A percentile compares a stretch with the other conserved stretches of the same genome.
Conservation (phyloP, 2,797 vertebrate genomes). For the Acanthis flammea region DNA sequence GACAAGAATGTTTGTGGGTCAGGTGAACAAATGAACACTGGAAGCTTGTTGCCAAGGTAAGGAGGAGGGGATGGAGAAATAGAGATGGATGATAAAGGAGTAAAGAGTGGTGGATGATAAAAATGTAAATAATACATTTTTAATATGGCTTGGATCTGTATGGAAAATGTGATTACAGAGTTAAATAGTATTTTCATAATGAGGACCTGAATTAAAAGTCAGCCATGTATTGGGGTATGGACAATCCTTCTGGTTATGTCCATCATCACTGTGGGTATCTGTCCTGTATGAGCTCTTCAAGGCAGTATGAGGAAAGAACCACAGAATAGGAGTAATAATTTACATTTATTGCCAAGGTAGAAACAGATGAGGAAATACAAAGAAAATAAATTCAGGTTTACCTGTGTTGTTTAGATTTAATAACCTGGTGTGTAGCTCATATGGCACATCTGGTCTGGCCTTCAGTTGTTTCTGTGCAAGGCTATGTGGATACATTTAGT, state of each 20-base stretch:
- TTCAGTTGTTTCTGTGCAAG: background rate
- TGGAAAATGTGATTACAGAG: background rate
- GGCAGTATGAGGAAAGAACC: background rate
- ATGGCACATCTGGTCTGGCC: background rate
- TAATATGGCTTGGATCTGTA: background rate
- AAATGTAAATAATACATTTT: background rate
- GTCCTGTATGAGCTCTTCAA: background rate
- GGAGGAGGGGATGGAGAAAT: background rate
- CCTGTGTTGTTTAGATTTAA: background rate
- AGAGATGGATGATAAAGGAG: background rate
- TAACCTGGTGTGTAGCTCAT: background rate
- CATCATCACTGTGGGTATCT: background rate
- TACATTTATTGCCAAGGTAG: background rate
- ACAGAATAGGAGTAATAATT: background rate
- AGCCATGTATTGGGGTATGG: background rate
- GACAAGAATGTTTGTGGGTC: background rate
- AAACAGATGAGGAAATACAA: background rate
- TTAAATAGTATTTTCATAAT: background rate
- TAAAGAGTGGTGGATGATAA: background rate
- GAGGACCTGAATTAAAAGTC: background rate
- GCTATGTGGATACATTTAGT: background rate
- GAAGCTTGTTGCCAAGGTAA: background rate
- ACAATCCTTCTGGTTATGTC: background rate
- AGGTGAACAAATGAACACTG: background rate
- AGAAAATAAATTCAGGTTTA: background rate